Base-by-base conservation (phyloP, 2,888 invertebrate genomes). In the Craniophora ligustri region DNA sequence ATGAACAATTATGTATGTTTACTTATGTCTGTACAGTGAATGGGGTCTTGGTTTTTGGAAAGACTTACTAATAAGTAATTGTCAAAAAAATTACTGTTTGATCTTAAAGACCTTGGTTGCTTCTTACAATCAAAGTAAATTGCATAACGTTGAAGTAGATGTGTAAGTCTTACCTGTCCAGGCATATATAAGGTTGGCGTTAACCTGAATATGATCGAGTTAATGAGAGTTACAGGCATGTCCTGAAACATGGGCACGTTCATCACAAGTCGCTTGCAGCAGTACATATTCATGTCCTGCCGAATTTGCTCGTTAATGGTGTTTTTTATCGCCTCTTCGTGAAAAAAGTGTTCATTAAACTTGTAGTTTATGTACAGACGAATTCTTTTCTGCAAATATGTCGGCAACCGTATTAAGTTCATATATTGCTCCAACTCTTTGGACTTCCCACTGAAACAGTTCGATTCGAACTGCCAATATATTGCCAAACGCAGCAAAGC, bases 111-210 rank as follows among this genome's bases (percentile, higher is more conserved):
- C n/a, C n/a, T n/a, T n/a, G n/a, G n/a, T n/a, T n/a, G n/a, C n/a
- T n/a, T n/a, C n/a, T n/a, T n/a, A n/a, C n/a, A 5, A 3, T 34
- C 8, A 8, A 7, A 13, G 7, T 0, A 5, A 26, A 7, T 10
- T 26, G 10, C 8, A n/a, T n/a, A n/a, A n/a, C n/a, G n/a, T n/a
- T n/a, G n/a, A n/a, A n/a, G n/a, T n/a, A n/a, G 4, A 23, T 23
- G 14, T 10, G 32, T 15, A 15, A 45, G 21, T 0, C 66, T 66
- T 44, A 87, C 89, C 79, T 95, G 95, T 44, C 94, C 94, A 0
- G 95, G 94, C 75, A 95, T 87, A 72, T 90, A 95, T 10, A 95
- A 82, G 61, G 94, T 94, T 41, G 91, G 91, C 32, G 86, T 90
- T 44, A 95, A 78, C 55, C 87, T 83, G 11, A 91, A 86, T 5